Evolutionary conservation across 2,888 invertebrate genomes (phyloP), one percentile per base, ranked within the genome.

Genomic region (Stenchaetothrips biformis): DNA sequence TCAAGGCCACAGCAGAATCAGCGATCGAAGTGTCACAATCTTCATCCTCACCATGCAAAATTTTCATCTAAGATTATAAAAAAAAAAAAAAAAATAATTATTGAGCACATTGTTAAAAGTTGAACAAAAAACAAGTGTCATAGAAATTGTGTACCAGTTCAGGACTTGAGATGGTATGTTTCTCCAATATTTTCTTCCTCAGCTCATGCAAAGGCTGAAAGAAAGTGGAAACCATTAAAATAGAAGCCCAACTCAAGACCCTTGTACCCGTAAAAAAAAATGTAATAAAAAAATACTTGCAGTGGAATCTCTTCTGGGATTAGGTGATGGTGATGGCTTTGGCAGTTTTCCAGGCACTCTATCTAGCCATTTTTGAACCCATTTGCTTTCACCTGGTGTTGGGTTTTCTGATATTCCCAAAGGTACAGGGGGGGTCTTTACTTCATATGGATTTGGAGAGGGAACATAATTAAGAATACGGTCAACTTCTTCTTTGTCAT

Each of bases 361-460:
- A 48, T 80, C 48, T 48, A 80, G 48, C 80, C 80, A 80, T 78
- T 48, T 74, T 16, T 77, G 48, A 2, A 80, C 21, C 3, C 80
- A 47, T 18, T 80, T 80, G 25, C 80, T 77, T 11, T 47, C 77
- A 2, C 77, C 80, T 4, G 80, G 80, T 27, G 80, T 77, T 13
- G 80, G 80, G 49, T 80, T 80, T 16, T 80, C 80, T n/a, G 67
- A 67, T 21, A 67, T 7, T 21, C 67, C 67, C n/a, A 49, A 9
- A 27, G 53, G 53, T 3, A 25, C 79, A 79, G 79, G 79, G 7
- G 79, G 79, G 3, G 67, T 67, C 3, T 21, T 18, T 21, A n/a
- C 67, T 6, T 0, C 67, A 67, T 67, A 21, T 7, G 21, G 67
- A 9, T 21, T 67, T 21, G 67, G 67, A 9, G 67, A 67, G 6